Evolutionary conservation across 2,888 invertebrate species (phyloP).

Genomic region (Cenopis cana): DNA sequence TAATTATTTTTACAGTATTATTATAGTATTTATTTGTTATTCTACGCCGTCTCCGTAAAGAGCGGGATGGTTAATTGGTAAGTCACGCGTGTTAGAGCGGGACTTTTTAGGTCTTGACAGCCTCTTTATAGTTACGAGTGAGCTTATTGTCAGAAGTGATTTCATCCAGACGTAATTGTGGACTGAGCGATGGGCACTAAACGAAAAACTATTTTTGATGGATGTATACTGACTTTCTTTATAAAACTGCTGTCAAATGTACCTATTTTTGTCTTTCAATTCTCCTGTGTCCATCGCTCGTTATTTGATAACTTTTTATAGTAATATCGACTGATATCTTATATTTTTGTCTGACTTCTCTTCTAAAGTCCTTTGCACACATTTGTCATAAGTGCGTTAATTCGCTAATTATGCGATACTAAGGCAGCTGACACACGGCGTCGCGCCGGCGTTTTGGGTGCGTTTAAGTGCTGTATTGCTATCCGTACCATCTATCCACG

Average conservation of each 20-base stretch:
- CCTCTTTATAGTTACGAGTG: slow-evolving; percentile 31
- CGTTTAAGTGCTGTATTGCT: neutral
- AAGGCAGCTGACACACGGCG: neutral
- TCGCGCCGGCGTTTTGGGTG: neutral
- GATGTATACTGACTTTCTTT: slow-evolving; percentile 23
- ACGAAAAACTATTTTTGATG: slow-evolving; percentile 37
- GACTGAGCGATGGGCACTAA: slow-evolving; percentile 26
- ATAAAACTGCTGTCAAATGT: slow-evolving; percentile 1
- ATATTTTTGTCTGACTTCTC: slow-evolving; percentile 1
- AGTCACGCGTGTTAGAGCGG: too few species aligned
- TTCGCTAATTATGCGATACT: neutral
- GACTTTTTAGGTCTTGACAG: too few species aligned
- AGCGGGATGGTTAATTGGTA: too few species aligned
- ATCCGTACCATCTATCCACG: neutral
- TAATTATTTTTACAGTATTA: too few species aligned
- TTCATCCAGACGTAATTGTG: slow-evolving; percentile 32
- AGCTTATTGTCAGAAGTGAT: slow-evolving; percentile 33
- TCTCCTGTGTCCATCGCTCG: slow-evolving; percentile 18
- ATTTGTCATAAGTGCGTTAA: neutral
- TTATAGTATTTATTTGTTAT: too few species aligned
- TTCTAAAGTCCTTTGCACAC: neutral
- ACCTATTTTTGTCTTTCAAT: slow-evolving; percentile 1
- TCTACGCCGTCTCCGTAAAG: too few species aligned
- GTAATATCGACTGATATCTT: slow-evolving; percentile 1
- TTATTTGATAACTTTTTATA: neutral